These are phyloP conservation scores for Mactromeris polynyma DNA, from an alignment of 2,888 invertebrate species.

Conservation along the genomic window DNA sequence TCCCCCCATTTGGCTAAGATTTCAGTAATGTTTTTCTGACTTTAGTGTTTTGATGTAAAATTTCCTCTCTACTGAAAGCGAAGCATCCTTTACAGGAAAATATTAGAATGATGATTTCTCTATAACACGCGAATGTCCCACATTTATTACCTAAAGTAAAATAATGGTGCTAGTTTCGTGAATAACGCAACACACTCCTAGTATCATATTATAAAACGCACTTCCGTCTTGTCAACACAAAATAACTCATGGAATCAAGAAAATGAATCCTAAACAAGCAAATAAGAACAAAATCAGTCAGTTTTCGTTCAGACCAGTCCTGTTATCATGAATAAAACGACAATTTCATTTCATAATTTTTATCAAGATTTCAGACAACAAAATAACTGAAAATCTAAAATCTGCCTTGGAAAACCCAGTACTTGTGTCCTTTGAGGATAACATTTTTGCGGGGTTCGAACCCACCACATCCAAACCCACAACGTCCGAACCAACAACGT, in stretches of 20 bases:
- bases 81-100: slow-evolving; percentile 60
- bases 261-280: not conserved
- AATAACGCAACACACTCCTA: not conserved
- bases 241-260: not conserved
- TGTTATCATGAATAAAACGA: too few species aligned
- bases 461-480: too few species aligned
- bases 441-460: too few species aligned
- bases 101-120: slow-evolving; percentile 48
- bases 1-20: slow-evolving; percentile 59
- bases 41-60: slow-evolving; percentile 66
- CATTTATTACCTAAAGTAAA: slow-evolving; percentile 28
- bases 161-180: slow-evolving; percentile 5
- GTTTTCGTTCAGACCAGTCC: too few species aligned
- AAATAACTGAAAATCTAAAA: too few species aligned
- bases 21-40: slow-evolving; percentile 57
- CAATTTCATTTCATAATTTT: too few species aligned
- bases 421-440: too few species aligned
- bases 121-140: slow-evolving; percentile 46
- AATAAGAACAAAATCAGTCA: too few species aligned
- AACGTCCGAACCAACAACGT: too few species aligned
- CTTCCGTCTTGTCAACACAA: slow-evolving; percentile 4
- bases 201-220: slow-evolving; percentile 26
- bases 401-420: too few species aligned
- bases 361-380: too few species aligned
- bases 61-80: slow-evolving; percentile 63